Conservation (phyloP, 2,113 vertebrate species). For the Leptocoma aspasia region DNA sequence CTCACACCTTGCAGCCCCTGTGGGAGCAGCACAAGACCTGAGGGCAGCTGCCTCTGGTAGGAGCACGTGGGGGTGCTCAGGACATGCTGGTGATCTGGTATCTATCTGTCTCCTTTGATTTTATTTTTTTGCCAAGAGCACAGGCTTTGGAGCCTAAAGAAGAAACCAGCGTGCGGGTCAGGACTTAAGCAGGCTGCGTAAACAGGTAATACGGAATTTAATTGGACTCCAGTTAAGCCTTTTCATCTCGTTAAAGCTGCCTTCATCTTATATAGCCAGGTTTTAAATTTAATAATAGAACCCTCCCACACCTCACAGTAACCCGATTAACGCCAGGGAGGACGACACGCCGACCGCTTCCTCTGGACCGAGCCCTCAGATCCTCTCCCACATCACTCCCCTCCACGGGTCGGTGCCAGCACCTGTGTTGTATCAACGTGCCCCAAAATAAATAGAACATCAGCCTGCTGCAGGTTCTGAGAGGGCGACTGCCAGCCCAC, state of each 20-base stretch:
- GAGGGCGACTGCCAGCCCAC: accelerated
- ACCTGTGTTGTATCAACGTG: neutral
- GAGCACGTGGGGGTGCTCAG: neutral
- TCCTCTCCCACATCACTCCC: neutral
- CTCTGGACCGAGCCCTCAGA: neutral
- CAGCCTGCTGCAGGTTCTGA: neutral
- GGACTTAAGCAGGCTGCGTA: constrained; percentile 72
- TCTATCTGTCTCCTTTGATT: neutral
- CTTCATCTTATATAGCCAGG: constrained; percentile 66
- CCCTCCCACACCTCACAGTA: constrained; percentile 65
- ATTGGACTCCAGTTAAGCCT: constrained; percentile 80
- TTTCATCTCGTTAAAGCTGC: constrained; percentile 82
- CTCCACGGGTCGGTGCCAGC: neutral
- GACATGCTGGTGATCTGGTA: neutral
- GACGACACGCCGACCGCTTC: neutral
- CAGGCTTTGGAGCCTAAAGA: constrained; percentile 26
- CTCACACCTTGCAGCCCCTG: neutral
- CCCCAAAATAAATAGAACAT: neutral
- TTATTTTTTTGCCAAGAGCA: neutral
- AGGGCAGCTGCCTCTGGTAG: neutral
- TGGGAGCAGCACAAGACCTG: neutral
- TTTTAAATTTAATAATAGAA: constrained; percentile 73
- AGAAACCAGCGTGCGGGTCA: constrained; percentile 64
- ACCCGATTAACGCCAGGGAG: constrained; percentile 57
- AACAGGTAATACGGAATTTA: constrained; percentile 79